A percentile compares a stretch with the other conserved stretches of the same genome.
Evolutionary conservation across 1,140 invertebrate species (phyloP).

Genomic region (Aricia agestis): DNA sequence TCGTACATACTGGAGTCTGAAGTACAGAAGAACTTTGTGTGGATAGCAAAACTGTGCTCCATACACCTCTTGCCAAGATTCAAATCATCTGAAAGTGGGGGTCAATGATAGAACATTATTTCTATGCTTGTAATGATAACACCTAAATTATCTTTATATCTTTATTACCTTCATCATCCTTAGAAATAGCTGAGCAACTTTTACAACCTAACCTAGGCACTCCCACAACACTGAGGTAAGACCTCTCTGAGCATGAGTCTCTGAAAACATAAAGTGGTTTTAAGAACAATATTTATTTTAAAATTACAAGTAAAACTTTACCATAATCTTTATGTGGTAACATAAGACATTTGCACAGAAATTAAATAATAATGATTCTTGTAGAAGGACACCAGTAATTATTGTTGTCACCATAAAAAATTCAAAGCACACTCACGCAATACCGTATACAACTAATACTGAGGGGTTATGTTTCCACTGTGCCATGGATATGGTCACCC

Average conservation of each 20-base stretch:
- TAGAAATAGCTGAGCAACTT: slow-evolving; percentile 64
- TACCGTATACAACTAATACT: slow-evolving; percentile 77
- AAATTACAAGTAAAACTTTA: too few species aligned
- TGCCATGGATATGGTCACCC: slow-evolving; percentile 77
- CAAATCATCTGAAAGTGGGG: slow-evolving; percentile 48
- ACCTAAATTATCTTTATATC: not conserved
- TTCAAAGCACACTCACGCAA: slow-evolving; percentile 57
- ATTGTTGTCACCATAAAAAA: not conserved
- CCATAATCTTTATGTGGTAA: too few species aligned
- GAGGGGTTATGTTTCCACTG: slow-evolving; percentile 78
- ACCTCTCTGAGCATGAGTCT: slow-evolving; percentile 68
- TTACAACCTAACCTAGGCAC: slow-evolving; percentile 72
- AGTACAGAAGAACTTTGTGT: slow-evolving; percentile 73
- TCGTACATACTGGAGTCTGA: slow-evolving; percentile 72
- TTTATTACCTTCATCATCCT: slow-evolving; percentile 62
- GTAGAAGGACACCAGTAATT: too few species aligned
- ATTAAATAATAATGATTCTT: too few species aligned
- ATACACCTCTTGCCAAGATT: slow-evolving; percentile 67
- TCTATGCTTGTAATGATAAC: not conserved
- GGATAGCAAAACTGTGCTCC: slow-evolving; percentile 73
- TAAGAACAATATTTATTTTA: not conserved
- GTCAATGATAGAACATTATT: not conserved
- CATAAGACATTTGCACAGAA: too few species aligned
- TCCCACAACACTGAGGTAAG: slow-evolving; percentile 73
- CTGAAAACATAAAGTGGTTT: slow-evolving; percentile 46